Base-by-base conservation (phyloP, 2,113 vertebrate species). In the Coryphaenoides rupestris region DNA sequence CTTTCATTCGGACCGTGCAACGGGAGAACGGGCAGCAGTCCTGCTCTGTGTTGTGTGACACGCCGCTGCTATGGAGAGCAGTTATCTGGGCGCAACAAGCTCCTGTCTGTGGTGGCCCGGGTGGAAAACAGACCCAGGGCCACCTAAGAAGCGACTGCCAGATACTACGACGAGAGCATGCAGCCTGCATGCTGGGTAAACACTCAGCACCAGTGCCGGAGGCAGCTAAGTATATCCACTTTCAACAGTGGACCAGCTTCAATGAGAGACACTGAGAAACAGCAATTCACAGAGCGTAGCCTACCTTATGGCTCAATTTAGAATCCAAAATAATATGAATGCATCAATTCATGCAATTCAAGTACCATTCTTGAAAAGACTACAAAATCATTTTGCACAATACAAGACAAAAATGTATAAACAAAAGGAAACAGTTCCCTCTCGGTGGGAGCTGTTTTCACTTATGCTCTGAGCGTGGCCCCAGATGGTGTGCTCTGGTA, bases 101-200 rank as follows among this genome's bases (percentile, higher is more conserved):
- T 77, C 74, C 58, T 19, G 57, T 53, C 65, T 83, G 72, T 54
- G 0, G 54, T 55, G 66, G 74, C 33, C 58, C 1, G 1, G 63
- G 69, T 24, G 62, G 61, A 78, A 77, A 62, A 70, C 21, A 74
- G 75, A 77, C 82, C 73, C 74, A 77, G 78, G 76, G 76, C 76
- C 81, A 84, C 75, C 69, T 77, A 81, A 75, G 75, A 81, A 74
- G 69, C 65, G 65, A 45, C 68, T 73, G 76, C 76, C 82, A 81
- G 70, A 63, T 55, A 62, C 80, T 78, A 59, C 69, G 73, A 74
- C 74, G 76, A 28, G 50, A 63, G 73, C 56, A 66, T 65, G 55
- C 69, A 68, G 81, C 70, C 65, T 80, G 78, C 70, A 74, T 60
- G 71, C 63, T 73, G 67, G 15, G 33, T 66, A 74, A 49, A 66